Conservation (phyloP, 2,113 vertebrate genomes). For the Pungitius pungitius region DNA sequence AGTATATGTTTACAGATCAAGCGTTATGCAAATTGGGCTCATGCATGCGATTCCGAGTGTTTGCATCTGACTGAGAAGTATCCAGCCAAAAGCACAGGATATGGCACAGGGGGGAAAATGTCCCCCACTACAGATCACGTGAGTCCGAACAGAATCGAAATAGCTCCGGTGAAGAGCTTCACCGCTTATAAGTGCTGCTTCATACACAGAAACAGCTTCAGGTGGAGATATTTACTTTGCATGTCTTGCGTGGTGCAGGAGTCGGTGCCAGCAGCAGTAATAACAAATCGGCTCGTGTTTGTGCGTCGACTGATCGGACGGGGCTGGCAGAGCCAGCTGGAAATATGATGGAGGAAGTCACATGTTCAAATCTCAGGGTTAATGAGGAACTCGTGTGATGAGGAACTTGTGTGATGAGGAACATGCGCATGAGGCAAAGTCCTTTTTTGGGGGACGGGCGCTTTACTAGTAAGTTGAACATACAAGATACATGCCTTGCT, state of each 20-base stretch:
- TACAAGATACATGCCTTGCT: neutral
- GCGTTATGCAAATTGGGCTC: slow-evolving; percentile 32
- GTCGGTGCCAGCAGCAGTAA: slow-evolving; percentile 47
- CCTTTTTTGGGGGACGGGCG: neutral
- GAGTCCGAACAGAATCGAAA: slow-evolving; percentile 51
- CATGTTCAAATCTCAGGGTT: slow-evolving; percentile 59
- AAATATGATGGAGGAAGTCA: slow-evolving; percentile 56
- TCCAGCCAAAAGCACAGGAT: neutral
- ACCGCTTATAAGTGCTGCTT: slow-evolving; percentile 55
- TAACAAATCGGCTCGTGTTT: slow-evolving; percentile 46
- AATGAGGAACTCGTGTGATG: slow-evolving; percentile 48
- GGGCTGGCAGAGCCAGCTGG: slow-evolving; percentile 54
- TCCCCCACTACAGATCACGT: slow-evolving; percentile 26
- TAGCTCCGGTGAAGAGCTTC: slow-evolving; percentile 45
- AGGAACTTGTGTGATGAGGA: slow-evolving; percentile 38
- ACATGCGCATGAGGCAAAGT: slow-evolving; percentile 27
- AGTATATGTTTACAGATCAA: slow-evolving; percentile 37
- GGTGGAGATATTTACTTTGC: slow-evolving; percentile 61
- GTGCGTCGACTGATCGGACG: slow-evolving; percentile 45
- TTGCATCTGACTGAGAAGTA: slow-evolving; percentile 11
- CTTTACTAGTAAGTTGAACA: neutral
- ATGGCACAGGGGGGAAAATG: slow-evolving; percentile 49
- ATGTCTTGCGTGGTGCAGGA: slow-evolving; percentile 35
- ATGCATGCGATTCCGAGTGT: slow-evolving; percentile 12
- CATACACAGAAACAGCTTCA: slow-evolving; percentile 53